Conservation (phyloP, 1,140 invertebrate species). For the Papilio polyxenes region DNA sequence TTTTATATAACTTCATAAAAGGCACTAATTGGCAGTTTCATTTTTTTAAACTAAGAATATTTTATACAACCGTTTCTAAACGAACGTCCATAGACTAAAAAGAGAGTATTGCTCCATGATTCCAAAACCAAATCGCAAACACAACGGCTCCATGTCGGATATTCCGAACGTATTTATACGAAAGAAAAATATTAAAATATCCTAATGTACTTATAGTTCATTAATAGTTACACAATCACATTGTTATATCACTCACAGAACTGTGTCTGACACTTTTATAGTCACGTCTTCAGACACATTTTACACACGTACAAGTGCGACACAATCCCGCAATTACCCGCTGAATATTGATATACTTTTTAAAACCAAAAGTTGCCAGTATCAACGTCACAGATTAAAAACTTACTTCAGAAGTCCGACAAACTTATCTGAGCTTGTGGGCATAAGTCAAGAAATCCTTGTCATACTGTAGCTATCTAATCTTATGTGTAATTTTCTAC, state of each 20-base stretch:
- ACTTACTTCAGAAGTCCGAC: constrained; percentile 5
- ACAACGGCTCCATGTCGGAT: constrained; percentile 42
- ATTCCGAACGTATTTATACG: constrained; percentile 51
- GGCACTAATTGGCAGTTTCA: constrained; percentile 79
- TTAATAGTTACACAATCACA: constrained; percentile 77
- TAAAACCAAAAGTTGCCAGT: constrained; percentile 37
- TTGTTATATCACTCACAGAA: constrained; percentile 77
- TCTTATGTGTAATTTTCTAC: too few species aligned
- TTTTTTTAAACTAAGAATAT: constrained; percentile 65
- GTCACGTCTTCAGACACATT: constrained; percentile 69
- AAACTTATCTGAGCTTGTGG: too few species aligned
- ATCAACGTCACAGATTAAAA: constrained; percentile 25
- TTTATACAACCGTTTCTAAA: constrained; percentile 68
- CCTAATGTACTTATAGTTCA: constrained; percentile 74
- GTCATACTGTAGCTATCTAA: too few species aligned
- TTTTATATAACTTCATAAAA: constrained; percentile 65
- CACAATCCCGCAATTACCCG: constrained; percentile 61
- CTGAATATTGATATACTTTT: constrained; percentile 57
- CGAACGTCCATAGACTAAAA: constrained; percentile 57
- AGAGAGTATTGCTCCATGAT: constrained; percentile 60
- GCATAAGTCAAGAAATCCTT: too few species aligned
- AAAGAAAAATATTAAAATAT: constrained; percentile 48
- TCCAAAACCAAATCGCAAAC: constrained; percentile 56
- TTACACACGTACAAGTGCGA: constrained; percentile 59
- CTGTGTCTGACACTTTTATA: constrained; percentile 64